A percentile compares a stretch with the other conserved stretches of the same genome.
Conservation (phyloP, 2,113 vertebrate species). For the Lophius piscatorius region DNA sequence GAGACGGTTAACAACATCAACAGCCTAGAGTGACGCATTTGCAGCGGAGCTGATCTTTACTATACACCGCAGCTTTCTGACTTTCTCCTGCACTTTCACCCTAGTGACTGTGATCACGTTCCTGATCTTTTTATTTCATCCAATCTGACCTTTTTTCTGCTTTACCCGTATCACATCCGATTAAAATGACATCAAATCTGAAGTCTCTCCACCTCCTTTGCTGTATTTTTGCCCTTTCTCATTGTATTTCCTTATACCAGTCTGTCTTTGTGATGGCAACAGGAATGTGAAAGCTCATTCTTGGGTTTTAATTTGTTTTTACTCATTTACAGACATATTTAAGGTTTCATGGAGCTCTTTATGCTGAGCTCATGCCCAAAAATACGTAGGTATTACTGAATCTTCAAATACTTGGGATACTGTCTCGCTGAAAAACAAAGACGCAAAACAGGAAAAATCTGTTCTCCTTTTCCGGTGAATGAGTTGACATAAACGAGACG, state of each 20-base stretch:
- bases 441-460: conserved; percentile 90
- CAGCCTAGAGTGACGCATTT: conserved; percentile 54
- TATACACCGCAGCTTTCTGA: conserved; percentile 13
- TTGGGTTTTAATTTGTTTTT: too few relatives aligned
- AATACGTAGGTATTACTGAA: conserved; percentile 22
- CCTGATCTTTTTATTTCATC: conserved; percentile 32
- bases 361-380: conserved; percentile 12
- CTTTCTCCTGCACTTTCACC: conserved; percentile 33
- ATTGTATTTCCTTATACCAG: conserved; percentile 12
- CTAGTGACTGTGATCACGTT: conserved; percentile 35
- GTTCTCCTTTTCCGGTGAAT: conserved; percentile 75
- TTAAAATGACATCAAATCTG: conserved; percentile 15
- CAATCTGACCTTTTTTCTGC: conserved; percentile 16
- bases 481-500: conserved; percentile 77
- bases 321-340: too few relatives aligned
- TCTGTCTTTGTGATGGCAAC: too few relatives aligned
- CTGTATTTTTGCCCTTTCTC: conserved; percentile 24
- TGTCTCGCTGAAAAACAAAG: conserved; percentile 37
- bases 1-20: conserved; percentile 36
- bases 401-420: conserved; percentile 37
- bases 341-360: conserved; percentile 6
- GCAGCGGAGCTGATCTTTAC: conserved; percentile 37
- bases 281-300: too few relatives aligned
- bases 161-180: conserved; percentile 16
- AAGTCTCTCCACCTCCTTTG: conserved; percentile 44